Evolutionary conservation across 53 echinoderm and acorn worm species (phyloP), one percentile per base, ranked within the genome.

Genomic region (Mesocentrotus franciscanus): DNA sequence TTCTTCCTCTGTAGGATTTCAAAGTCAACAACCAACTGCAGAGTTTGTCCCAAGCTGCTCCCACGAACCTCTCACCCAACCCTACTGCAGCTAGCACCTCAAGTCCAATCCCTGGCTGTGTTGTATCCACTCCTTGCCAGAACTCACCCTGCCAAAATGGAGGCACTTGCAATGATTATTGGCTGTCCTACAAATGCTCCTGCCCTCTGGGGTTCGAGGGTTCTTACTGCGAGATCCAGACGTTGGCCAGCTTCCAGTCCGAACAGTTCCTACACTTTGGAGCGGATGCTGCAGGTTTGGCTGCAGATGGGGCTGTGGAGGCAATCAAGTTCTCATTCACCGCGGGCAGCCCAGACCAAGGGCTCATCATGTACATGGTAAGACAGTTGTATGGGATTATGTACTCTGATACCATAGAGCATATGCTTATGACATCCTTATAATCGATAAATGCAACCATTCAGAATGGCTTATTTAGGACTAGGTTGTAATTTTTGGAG

Each of bases 341-440:
- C 0, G 95, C 96, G 29, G 96, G 96, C 30, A 97, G 93, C 92
- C 85, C 94, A 0, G 92, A 96, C 29, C 97, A 97, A 20, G 99
- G 99, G 15, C 94, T 99, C 39, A 90, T 99, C 60, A 83, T 99
- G 93, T 99, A 99, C 89, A 97, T 97, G 97, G 99, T 99, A 95
- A 93, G 97, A 95, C 26, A 26, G 22, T 59, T 74, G 18, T 32
- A 30, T 74, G 74, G 29, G 74, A 74, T 74, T 30, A 26, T 71
- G 8, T 8, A 6, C 62, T 35, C 20, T 27, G 49, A 49, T 29
- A 72, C 6, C 49, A 49, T 49, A 49, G 49, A 5, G 49, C 85
- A 27, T 85, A 17, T 22, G 49, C 6, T 49, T 5, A 49, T 49
- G 49, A 49, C 49, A 49, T 49, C 49, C 49, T 49, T 0, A 49